These are phyloP conservation scores for Xylophagus ater DNA, from an alignment of 2,888 invertebrate species.

Conservation along the genomic window DNA sequence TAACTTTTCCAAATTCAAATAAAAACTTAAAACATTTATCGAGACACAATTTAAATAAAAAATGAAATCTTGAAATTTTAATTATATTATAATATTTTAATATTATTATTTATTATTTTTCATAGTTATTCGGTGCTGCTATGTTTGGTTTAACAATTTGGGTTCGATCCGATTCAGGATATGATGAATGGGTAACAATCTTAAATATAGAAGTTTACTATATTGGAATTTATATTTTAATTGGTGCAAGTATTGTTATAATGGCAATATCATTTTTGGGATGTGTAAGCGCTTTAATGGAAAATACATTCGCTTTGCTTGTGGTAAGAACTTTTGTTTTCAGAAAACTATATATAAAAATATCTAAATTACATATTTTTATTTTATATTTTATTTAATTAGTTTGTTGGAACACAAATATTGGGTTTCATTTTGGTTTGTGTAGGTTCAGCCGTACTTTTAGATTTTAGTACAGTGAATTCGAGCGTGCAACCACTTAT, in stretches of 20 bases:
- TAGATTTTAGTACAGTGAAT: conserved; percentile 70
- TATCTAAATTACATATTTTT: conserved; percentile 1
- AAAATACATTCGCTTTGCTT: conserved; percentile 54
- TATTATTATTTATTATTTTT: conserved; percentile 7
- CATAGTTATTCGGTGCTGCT: conserved; percentile 63
- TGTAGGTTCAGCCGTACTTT: conserved; percentile 61
- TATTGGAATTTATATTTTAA: conserved; percentile 72
- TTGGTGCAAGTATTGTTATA: conserved; percentile 57
- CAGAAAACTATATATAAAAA: not conserved
- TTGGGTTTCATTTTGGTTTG: conserved; percentile 59
- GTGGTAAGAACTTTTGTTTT: conserved; percentile 43
- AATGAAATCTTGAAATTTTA: no score
- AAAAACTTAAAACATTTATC: no score
- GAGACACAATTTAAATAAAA: no score
- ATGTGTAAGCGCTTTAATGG: conserved; percentile 71
- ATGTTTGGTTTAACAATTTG: conserved; percentile 71
- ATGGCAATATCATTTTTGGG: conserved; percentile 71
- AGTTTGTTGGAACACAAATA: conserved; percentile 65
- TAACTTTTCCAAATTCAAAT: no score
- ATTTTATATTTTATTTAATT: not conserved
- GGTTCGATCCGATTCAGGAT: conserved; percentile 69
- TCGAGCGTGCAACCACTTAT: conserved; percentile 71
- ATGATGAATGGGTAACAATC: conserved; percentile 70
- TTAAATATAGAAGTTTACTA: conserved; percentile 67
- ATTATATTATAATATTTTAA: no score